Evolutionary conservation across 2,797 vertebrate genomes (phyloP), one percentile per base, ranked within the genome.

Genomic region (Protonibea diacanthus): DNA sequence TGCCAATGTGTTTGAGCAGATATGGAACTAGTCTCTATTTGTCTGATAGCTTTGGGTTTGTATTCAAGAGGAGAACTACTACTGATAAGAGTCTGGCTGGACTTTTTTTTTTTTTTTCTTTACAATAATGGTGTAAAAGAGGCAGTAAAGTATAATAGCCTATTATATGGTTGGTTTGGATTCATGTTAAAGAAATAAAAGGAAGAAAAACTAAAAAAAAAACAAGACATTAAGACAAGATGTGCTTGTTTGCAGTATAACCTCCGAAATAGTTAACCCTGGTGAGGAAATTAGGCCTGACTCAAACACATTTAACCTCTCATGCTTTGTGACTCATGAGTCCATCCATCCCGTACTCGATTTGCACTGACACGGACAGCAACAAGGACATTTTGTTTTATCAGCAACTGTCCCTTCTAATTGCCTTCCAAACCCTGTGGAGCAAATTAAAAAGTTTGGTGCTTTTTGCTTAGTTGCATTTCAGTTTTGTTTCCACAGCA

Each of bases 401-500:
- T 89, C 88, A 82, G 88, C 76, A 81, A 84, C 45, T 82, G 76
- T 62, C 78, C 74, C 59, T 72, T 81, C 78, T 85, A 86, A 87
- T 85, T 86, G 80, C 78, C 61, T 77, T 42, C n/a, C 21, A 52
- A 82, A 83, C 91, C 81, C 76, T 53, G 80, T 59, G 78, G 89
- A 88, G 77, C 77, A 88, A 86, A 86, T 92, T 83, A 90, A 80
- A 88, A 89, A 86, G 71, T 83, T 66, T 25, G 64, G 2, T 1
- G 20, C 45, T 23, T 85, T 85, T 67, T 81, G 80, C 83, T 87
- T 77, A 67, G 80, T 90, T 61, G 76, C 79, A 63, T 78, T 85
- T 80, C 49, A 44, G 71, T 67, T 81, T 81, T 78, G 38, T 40
- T 49, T 71, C 72, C 59, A 21, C 75, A 56, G 52, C 72, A 62